phyloP scores from a whole-genome alignment of 2,888 invertebrate genomes.

The Eumerus sabulonum region DNA sequence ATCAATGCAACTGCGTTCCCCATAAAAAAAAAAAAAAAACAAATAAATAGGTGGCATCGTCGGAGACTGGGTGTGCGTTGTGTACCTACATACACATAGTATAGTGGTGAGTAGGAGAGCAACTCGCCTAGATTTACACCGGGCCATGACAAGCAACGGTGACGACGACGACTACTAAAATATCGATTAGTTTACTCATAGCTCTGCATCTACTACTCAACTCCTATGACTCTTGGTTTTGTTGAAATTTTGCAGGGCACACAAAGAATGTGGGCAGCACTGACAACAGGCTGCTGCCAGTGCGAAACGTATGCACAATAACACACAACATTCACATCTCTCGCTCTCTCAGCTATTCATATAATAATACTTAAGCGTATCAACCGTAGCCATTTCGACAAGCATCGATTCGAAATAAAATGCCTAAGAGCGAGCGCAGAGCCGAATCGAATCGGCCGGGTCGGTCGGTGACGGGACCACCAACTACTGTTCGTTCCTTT shows the following conservation, averaged over 20 bases:
- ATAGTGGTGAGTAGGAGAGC: neutral
- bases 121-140: constrained; percentile 60
- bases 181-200: constrained; percentile 66
- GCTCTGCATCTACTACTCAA: constrained; percentile 49
- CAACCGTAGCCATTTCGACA: constrained; percentile 66
- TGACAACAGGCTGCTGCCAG: constrained; percentile 22
- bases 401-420: constrained; percentile 67
- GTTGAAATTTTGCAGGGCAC: constrained; percentile 56
- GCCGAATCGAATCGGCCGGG: neutral
- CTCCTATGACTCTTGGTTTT: too few species aligned
- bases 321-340: constrained; percentile 38
- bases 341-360: constrained; percentile 64
- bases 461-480: too few species aligned
- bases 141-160: constrained; percentile 55
- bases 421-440: constrained; percentile 50
- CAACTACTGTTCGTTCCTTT: constrained; percentile 37
- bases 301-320: constrained; percentile 37
- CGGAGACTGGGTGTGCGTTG: too few species aligned
- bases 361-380: constrained; percentile 67
- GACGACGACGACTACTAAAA: constrained; percentile 44
- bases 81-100: too few species aligned
- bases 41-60: constrained; percentile 9
- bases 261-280: constrained; percentile 49
- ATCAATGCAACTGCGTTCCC: constrained; percentile 43
- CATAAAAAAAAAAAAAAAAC: too few species aligned